phyloP scores from a whole-genome alignment of 2,113 vertebrate genomes.

The Trichomycterus rosablanca region DNA sequence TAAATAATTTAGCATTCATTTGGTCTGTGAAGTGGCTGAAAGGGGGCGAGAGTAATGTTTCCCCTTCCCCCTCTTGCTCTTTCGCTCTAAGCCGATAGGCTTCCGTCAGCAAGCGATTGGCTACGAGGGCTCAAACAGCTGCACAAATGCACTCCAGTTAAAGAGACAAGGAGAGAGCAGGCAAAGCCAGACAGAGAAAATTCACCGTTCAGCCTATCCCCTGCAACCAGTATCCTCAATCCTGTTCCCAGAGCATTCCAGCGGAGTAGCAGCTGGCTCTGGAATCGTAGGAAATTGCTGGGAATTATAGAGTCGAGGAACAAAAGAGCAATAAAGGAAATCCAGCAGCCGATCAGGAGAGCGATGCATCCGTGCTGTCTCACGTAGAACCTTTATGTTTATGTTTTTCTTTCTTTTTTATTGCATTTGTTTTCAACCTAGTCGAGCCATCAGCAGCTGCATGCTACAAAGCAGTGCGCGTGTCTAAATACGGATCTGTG shows the following conservation, averaged over 20 bases:
- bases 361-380: not conserved
- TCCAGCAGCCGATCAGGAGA: not conserved
- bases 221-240: slow-evolving; percentile 4
- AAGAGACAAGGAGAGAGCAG: slow-evolving; percentile 25
- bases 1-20: slow-evolving; percentile 34
- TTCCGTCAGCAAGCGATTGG: slow-evolving; percentile 40
- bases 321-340: slow-evolving; percentile 21
- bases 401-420: not conserved
- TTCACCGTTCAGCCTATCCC: slow-evolving; percentile 5
- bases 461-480: slow-evolving; percentile 14
- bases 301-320: slow-evolving; percentile 15
- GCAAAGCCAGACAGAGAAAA: slow-evolving; percentile 20
- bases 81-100: slow-evolving; percentile 38
- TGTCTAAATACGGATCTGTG: slow-evolving; percentile 35
- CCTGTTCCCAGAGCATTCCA: slow-evolving; percentile 31
- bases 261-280: slow-evolving; percentile 34
- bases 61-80: slow-evolving; percentile 25
- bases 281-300: not conserved
- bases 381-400: not conserved
- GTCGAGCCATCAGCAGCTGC: slow-evolving; percentile 21
- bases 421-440: not conserved
- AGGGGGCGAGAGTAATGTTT: slow-evolving; percentile 37
- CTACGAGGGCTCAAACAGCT: slow-evolving; percentile 36
- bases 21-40: slow-evolving; percentile 1
- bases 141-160: slow-evolving; percentile 38